These are phyloP conservation scores for Gerosis bhagava DNA, from an alignment of 2,888 invertebrate species.

Conservation along the genomic window DNA sequence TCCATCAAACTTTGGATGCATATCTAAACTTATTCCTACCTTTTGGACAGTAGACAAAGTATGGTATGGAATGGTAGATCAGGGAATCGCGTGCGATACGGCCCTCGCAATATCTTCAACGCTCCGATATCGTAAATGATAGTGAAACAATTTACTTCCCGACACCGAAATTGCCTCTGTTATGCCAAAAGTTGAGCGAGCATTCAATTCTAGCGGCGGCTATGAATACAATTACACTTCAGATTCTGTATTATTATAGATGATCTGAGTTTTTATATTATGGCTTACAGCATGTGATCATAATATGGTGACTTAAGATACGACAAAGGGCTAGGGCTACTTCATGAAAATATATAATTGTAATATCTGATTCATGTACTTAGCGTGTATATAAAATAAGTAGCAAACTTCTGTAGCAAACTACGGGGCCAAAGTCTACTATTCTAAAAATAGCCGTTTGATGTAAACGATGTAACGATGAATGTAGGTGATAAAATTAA, in stretches of 20 bases:
- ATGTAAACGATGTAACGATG: no score
- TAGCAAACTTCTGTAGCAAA: no score
- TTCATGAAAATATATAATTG: no score
- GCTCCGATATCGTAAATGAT: conserved; percentile 24
- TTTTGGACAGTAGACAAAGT: background rate
- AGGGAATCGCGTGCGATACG: conserved; percentile 26
- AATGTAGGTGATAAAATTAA: no score
- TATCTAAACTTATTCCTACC: no score
- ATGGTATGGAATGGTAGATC: conserved; percentile 9
- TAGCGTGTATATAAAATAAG: no score
- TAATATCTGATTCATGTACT: no score
- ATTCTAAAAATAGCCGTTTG: no score
- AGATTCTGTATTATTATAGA: background rate
- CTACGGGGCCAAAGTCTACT: no score
- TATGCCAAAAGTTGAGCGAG: conserved; percentile 22
- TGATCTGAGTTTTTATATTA: background rate
- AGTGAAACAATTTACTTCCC: conserved; percentile 27
- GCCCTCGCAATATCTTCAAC: conserved; percentile 16
- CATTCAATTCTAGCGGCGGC: conserved; percentile 16
- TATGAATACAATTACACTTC: conserved; percentile 5
- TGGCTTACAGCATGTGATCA: no score
- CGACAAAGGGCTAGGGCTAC: no score
- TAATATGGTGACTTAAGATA: background rate
- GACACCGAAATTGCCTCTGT: conserved; percentile 15
- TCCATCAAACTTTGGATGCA: no score